These are phyloP conservation scores for Pomacea canaliculata DNA, from an alignment of 2,888 invertebrate genomes.

Conservation along the genomic window DNA sequence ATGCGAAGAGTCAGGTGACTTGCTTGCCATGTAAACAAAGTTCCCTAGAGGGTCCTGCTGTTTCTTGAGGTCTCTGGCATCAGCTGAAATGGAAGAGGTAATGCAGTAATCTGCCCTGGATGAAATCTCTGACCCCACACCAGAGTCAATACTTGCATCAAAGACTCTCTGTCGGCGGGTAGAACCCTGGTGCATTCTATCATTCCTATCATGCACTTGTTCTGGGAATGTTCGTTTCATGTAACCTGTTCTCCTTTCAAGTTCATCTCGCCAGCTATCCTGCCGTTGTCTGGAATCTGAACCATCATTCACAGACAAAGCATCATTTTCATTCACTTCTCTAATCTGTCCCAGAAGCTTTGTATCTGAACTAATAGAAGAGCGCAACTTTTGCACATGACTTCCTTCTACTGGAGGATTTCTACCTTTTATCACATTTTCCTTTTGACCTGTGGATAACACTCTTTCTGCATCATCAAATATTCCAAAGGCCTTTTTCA, in stretches of 20 bases:
- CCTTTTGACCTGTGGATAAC: constrained; percentile 15
- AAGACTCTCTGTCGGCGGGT: constrained; percentile 8
- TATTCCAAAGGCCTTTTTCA: constrained; percentile 62
- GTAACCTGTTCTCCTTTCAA: constrained; percentile 27
- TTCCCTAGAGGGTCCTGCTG: constrained; percentile 85
- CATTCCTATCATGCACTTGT: constrained; percentile 29
- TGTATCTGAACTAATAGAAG: constrained; percentile 33
- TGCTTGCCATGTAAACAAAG: constrained; percentile 79
- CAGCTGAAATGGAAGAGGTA: constrained; percentile 68
- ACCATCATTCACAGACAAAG: neutral
- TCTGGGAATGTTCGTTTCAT: constrained; percentile 32
- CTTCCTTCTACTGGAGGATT: neutral
- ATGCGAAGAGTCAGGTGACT: constrained; percentile 63
- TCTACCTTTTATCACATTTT: neutral
- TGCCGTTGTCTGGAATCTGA: constrained; percentile 3
- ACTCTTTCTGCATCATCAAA: constrained; percentile 53
- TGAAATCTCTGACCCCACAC: constrained; percentile 13
- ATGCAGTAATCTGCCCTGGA: constrained; percentile 5
- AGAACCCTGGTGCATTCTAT: neutral
- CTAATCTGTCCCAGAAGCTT: constrained; percentile 49
- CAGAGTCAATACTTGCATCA: constrained; percentile 20
- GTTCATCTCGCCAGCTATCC: constrained; percentile 19
- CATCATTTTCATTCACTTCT: constrained; percentile 40
- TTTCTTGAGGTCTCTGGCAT: constrained; percentile 79
- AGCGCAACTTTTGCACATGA: constrained; percentile 23